These are phyloP conservation scores for Sternarchorhynchus goeldii DNA, from an alignment of 2,797 vertebrate species.

Conservation along the genomic window DNA sequence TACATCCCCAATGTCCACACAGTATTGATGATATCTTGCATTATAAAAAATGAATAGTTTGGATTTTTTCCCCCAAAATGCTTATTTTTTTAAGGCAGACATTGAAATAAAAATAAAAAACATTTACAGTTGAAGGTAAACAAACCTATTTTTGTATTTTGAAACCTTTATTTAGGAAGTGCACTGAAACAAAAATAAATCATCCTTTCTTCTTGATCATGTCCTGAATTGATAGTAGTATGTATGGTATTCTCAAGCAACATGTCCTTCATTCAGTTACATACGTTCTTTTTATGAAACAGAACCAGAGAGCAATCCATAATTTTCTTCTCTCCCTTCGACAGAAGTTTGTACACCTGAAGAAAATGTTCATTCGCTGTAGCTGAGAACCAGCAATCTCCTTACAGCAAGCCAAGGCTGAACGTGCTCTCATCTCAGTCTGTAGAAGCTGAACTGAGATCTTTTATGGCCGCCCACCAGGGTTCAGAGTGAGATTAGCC, in stretches of 20 bases:
- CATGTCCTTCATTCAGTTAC: conserved; percentile 54
- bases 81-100: conserved; percentile 70
- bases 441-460: conserved; percentile 17
- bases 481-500: conserved; percentile 92
- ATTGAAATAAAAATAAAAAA: conserved; percentile 79
- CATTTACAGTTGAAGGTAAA: conserved; percentile 95
- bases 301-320: conserved; percentile 58
- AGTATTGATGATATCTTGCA: conserved; percentile 73
- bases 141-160: conserved; percentile 76
- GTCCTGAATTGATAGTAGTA: conserved; percentile 50
- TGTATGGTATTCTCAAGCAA: conserved; percentile 53
- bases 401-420: conserved; percentile 56
- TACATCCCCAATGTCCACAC: conserved; percentile 83
- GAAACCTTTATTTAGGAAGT: conserved; percentile 89
- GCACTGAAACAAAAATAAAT: conserved; percentile 86
- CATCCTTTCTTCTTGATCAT: conserved; percentile 81
- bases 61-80: conserved; percentile 67
- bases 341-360: conserved; percentile 60
- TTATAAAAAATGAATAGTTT: conserved; percentile 82
- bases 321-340: conserved; percentile 65
- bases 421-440: conserved; percentile 21
- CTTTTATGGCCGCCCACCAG: conserved; percentile 86
- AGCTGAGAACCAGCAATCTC: conserved; percentile 62
- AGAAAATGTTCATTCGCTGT: conserved; percentile 55
- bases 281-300: conserved; percentile 44